Evolutionary conservation across 2,888 invertebrate genomes (phyloP), one percentile per base, ranked within the genome.

Genomic region (Artemia sinica): DNA sequence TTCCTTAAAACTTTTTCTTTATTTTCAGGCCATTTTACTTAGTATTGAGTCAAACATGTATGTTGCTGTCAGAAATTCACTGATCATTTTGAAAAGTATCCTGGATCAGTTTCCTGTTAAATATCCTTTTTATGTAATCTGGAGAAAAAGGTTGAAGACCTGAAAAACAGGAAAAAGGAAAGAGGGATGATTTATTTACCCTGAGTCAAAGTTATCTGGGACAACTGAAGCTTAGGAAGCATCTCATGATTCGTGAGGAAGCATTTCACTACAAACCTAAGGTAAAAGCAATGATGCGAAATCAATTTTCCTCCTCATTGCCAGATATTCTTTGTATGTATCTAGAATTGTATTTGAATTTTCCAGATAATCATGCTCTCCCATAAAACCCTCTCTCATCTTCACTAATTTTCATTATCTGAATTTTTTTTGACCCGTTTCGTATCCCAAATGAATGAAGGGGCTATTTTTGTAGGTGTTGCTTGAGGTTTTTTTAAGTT

Each of bases 11-110:
- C 8, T 10, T 65, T 12, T 71, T 69, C 72, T 71, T 71, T 72
- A 68, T 70, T 74, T 74, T 66, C 72, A 84, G 82, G 92, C 94
- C 0, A 89, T 96, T 80, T 90, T 95, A 28, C 89, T 92, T 50
- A 95, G 95, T 77, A 79, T 97, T 73, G 95, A 96, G 77, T 95
- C 95, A 0, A 91, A 92, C 73, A 94, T 95, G 77, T 98, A 95
- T 78, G 91, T 96, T 75, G 95, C 95, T 81, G 96, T 97, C 74
- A 85, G 87, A 70, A 99, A 99, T 80, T 89, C 95, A 9, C 82
- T 99, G 50, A 91, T 96, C 72, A 89, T 99, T 71, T 83, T 99
- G 67, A 96, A 92, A 73, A 89, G 92, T 77, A 91, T 97, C 74
- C 81, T 95, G 75, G 91, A 92, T 2, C 88, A 90, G 77, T 98